Evolutionary conservation across 2,888 invertebrate genomes (phyloP).

Genomic region (Amblyjoppa proteus): DNA sequence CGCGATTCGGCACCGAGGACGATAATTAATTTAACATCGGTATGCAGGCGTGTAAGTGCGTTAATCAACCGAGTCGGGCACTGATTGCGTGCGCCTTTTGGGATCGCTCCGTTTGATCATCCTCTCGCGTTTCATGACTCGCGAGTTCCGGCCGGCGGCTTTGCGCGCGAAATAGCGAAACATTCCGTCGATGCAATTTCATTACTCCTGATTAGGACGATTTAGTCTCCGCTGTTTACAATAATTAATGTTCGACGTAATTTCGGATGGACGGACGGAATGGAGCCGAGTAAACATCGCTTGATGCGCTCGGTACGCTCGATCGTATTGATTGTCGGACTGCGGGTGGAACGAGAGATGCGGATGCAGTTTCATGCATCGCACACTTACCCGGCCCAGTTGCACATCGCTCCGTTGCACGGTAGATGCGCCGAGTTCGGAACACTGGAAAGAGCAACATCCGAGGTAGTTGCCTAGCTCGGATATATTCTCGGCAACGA

Average conservation of each 20-base stretch:
- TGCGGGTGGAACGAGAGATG: slow-evolving; percentile 37
- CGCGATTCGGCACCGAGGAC: not conserved
- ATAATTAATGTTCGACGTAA: slow-evolving; percentile 70
- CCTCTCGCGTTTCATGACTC: not conserved
- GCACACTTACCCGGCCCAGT: slow-evolving; percentile 16
- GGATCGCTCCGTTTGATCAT: slow-evolving; percentile 25
- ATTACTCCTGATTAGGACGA: slow-evolving; percentile 75
- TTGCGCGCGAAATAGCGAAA: slow-evolving; percentile 47
- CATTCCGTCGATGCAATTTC: slow-evolving; percentile 54
- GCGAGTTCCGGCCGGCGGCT: not conserved
- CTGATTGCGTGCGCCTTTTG: slow-evolving; percentile 19
- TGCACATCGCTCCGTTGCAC: not conserved
- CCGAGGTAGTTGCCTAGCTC: slow-evolving; percentile 50
- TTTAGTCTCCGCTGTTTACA: slow-evolving; percentile 74
- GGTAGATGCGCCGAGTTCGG: slow-evolving; percentile 13
- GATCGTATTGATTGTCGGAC: slow-evolving; percentile 53
- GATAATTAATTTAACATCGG: not conserved
- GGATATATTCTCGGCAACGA: slow-evolving; percentile 56
- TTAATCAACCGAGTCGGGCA: slow-evolving; percentile 8
- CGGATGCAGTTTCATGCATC: slow-evolving; percentile 46
- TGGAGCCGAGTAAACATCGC: slow-evolving; percentile 40
- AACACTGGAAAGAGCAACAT: slow-evolving; percentile 25
- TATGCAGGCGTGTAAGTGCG: not conserved
- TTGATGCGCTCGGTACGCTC: slow-evolving; percentile 6
- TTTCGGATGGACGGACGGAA: slow-evolving; percentile 33